phyloP scores from a whole-genome alignment of 2,113 vertebrate species.

The Drymodes brunneopygia region DNA sequence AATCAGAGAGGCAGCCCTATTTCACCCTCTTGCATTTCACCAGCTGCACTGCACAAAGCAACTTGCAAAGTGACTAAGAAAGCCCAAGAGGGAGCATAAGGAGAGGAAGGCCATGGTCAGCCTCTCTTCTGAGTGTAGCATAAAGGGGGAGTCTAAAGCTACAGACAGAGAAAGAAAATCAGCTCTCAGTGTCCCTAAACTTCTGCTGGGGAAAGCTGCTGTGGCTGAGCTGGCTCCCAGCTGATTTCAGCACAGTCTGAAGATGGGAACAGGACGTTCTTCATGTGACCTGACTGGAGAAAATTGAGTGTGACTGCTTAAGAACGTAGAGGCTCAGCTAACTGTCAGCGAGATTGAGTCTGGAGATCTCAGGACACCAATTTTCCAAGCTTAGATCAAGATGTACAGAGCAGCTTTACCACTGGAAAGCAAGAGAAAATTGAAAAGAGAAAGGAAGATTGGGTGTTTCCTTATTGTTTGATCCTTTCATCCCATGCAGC shows the following conservation, averaged over 20 bases:
- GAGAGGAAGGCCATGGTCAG: not conserved
- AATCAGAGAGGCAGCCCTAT: not conserved
- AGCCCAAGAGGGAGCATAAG: not conserved
- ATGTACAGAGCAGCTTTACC: not conserved
- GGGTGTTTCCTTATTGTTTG: not conserved
- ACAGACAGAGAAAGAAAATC: not conserved
- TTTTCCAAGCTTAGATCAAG: not conserved
- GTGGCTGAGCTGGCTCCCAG: not conserved
- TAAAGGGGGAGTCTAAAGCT: not conserved
- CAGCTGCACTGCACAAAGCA: not conserved
- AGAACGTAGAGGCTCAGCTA: not conserved
- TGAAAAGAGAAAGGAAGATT: not conserved
- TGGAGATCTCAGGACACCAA: not conserved
- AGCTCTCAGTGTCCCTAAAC: not conserved
- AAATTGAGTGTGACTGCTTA: not conserved
- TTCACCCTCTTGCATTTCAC: not conserved
- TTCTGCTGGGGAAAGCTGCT: not conserved
- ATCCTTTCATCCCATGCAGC: not conserved
- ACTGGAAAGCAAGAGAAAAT: not conserved
- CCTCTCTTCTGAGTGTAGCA: not conserved
- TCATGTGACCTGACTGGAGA: not conserved
- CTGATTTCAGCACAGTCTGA: not conserved
- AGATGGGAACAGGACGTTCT: not conserved
- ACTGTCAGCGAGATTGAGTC: not conserved
- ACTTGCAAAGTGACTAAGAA: not conserved